Conservation (phyloP, 2,888 invertebrate genomes). For the Chrysodeixis includens region DNA sequence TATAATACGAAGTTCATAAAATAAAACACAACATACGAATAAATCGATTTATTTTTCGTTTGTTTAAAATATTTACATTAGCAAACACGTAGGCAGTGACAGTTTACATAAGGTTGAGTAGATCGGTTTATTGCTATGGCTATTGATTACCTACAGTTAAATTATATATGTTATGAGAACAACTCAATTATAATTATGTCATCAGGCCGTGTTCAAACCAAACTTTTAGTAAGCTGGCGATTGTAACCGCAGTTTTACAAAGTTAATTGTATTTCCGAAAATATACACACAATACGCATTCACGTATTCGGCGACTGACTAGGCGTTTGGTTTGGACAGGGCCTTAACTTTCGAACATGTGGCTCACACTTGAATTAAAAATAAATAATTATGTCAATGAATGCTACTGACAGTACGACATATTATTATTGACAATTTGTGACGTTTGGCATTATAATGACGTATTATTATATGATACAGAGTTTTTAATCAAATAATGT, state of each 20-base stretch:
- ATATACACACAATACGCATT: too few species aligned
- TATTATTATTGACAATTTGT: not conserved
- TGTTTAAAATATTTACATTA: conserved; percentile 60
- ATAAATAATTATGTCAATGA: not conserved
- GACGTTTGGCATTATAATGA: not conserved
- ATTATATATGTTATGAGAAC: conserved; percentile 28
- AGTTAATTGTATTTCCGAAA: too few species aligned
- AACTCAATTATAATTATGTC: conserved; percentile 17
- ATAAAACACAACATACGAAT: conserved; percentile 27
- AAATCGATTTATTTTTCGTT: conserved; percentile 47
- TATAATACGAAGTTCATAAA: too few species aligned
- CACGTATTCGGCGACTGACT: too few species aligned
- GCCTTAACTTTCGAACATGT: not conserved
- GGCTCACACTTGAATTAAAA: conserved; percentile 7
- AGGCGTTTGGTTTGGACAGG: too few species aligned
- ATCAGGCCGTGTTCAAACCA: not conserved
- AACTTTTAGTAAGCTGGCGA: too few species aligned
- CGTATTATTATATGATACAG: not conserved
- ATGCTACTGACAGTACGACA: not conserved
- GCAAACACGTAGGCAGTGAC: conserved; percentile 64
- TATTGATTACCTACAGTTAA: conserved; percentile 32
- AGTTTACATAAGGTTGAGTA: conserved; percentile 53
- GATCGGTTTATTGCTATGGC: conserved; percentile 39
- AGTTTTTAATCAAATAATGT: not conserved
- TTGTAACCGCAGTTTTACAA: too few species aligned